These are phyloP conservation scores for Acrossocheilus wenchowensis DNA, from an alignment of 2,797 vertebrate genomes.

Conservation along the genomic window DNA sequence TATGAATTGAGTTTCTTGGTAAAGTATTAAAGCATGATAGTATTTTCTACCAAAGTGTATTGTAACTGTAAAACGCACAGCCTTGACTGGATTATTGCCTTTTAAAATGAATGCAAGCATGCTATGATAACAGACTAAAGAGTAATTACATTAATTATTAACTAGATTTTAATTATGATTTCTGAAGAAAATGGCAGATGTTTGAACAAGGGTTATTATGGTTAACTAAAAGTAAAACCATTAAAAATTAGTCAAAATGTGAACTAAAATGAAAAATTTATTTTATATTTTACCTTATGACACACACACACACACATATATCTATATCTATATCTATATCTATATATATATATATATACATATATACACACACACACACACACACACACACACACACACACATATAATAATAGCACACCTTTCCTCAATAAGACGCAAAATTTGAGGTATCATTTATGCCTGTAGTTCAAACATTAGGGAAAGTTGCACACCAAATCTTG, in stretches of 20 bases:
- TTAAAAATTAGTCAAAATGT: too few species aligned
- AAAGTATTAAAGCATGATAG: background rate
- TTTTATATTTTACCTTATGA: too few species aligned
- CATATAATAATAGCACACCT: background rate
- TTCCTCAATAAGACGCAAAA: too few species aligned
- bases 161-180: background rate
- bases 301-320: too few species aligned
- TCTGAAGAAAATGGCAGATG: background rate
- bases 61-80: background rate
- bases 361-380: too few species aligned
- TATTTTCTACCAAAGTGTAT: background rate
- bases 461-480: background rate
- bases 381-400: too few species aligned
- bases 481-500: background rate
- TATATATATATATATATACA: too few species aligned
- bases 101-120: background rate
- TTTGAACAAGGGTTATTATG: background rate
- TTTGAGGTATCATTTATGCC: background rate
- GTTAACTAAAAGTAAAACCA: too few species aligned
- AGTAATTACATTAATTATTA: background rate
- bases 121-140: background rate
- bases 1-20: background rate
- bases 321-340: too few species aligned
- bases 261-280: too few species aligned
- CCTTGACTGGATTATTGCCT: background rate